Conservation (phyloP, 1,140 invertebrate species). For the Drosophila parvula region DNA sequence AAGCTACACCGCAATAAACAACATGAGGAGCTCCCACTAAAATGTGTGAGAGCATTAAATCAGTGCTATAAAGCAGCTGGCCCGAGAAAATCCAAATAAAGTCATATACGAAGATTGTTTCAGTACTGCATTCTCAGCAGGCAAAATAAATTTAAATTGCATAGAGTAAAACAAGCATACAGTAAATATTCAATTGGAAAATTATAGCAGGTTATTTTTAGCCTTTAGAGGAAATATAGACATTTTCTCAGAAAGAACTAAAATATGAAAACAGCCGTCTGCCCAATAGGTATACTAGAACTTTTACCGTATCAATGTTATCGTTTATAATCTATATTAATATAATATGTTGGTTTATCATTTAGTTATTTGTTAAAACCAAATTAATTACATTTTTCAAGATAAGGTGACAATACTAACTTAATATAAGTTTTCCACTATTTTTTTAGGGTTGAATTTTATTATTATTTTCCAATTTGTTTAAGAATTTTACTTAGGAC, state of each 20-base stretch:
- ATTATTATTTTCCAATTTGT: not conserved
- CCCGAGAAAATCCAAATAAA: not conserved
- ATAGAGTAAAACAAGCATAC: not conserved
- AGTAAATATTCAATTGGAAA: constrained; percentile 5
- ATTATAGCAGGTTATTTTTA: not conserved
- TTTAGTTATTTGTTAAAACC: not conserved
- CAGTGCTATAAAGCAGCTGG: constrained; percentile 15
- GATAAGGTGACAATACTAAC: not conserved
- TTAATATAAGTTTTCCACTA: not conserved
- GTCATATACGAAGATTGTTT: constrained; percentile 1
- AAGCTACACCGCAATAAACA: constrained; percentile 5
- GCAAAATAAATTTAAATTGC: not conserved
- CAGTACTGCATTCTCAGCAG: not conserved
- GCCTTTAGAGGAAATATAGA: too few species aligned
- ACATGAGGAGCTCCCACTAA: constrained; percentile 22
- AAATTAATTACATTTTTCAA: not conserved
- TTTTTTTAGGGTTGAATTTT: too few species aligned
- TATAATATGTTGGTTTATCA: too few species aligned
- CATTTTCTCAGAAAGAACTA: not conserved
- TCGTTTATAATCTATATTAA: not conserved
- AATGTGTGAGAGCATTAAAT: constrained; percentile 18
- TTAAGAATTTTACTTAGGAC: not conserved
- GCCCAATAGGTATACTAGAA: not conserved
- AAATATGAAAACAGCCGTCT: not conserved
- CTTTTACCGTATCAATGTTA: not conserved